These are phyloP conservation scores for Erethizon dorsatum DNA, from an alignment of 2,797 vertebrate species.

Conservation along the genomic window DNA sequence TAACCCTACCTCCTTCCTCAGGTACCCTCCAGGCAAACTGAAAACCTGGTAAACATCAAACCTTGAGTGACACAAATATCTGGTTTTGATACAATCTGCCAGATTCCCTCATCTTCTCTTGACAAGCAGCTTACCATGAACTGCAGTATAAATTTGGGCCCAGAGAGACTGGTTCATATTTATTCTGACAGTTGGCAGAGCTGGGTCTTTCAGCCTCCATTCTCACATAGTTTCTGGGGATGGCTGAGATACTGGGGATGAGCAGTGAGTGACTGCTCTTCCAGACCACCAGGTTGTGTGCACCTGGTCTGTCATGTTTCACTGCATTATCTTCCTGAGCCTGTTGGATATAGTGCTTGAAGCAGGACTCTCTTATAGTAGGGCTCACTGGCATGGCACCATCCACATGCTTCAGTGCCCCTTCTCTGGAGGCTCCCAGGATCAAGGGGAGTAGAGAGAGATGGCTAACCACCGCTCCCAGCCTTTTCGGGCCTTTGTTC, in stretches of 20 bases:
- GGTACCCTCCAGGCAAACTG: constrained; percentile 64
- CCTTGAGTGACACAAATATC: constrained; percentile 46
- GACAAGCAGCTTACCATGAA: constrained; percentile 52
- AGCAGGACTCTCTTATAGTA: neutral
- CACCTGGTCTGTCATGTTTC: neutral
- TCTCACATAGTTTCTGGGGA: neutral
- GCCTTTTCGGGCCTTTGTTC: constrained; percentile 16
- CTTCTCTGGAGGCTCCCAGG: neutral
- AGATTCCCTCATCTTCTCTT: constrained; percentile 40
- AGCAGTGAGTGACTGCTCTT: neutral
- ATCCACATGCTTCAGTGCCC: neutral
- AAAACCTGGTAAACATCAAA: constrained; percentile 49
- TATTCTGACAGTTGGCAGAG: neutral
- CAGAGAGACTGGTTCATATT: constrained; percentile 36
- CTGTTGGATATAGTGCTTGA: neutral
- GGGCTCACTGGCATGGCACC: neutral
- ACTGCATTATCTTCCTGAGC: neutral
- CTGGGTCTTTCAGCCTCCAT: constrained; percentile 20
- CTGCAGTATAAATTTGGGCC: constrained; percentile 23
- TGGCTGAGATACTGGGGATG: constrained; percentile 5
- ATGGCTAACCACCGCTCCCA: neutral
- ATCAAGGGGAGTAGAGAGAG: neutral
- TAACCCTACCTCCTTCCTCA: constrained; percentile 58
- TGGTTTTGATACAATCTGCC: constrained; percentile 45
- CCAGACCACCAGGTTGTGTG: neutral